Conservation (phyloP, 2,113 vertebrate species). For the Hemiscyllium ocellatum region DNA sequence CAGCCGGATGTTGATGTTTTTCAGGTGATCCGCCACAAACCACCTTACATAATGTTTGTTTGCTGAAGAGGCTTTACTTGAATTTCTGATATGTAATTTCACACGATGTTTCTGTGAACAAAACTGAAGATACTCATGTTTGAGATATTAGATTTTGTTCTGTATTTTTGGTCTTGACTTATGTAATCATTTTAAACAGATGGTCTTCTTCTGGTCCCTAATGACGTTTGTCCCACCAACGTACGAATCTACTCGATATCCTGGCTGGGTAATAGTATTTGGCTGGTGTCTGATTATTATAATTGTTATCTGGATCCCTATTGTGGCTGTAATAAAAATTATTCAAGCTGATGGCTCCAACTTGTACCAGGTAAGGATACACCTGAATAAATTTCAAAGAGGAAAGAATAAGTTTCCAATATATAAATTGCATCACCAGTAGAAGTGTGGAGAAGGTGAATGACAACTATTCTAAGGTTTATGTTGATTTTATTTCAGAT, state of each 20-base stretch:
- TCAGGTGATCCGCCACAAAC: too few relatives aligned
- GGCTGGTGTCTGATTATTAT: not conserved
- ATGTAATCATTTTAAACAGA: not conserved
- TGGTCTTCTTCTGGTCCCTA: not conserved
- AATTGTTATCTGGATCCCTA: not conserved
- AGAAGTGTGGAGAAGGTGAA: too few relatives aligned
- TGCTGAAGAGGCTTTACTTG: too few relatives aligned
- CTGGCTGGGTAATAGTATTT: not conserved
- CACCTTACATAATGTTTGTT: too few relatives aligned
- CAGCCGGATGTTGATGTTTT: too few relatives aligned
- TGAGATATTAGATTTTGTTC: not conserved
- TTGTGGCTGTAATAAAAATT: not conserved
- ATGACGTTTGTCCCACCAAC: not conserved
- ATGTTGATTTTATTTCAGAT: too few relatives aligned
- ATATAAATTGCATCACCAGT: too few relatives aligned
- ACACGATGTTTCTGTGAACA: not conserved
- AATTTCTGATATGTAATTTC: too few relatives aligned
- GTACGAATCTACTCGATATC: not conserved
- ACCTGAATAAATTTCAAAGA: not conserved
- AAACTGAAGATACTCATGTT: not conserved
- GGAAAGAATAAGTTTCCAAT: too few relatives aligned
- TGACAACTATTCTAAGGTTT: too few relatives aligned
- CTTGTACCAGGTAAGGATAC: not conserved
- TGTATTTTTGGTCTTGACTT: not conserved
- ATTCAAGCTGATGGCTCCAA: not conserved